Base-by-base conservation (phyloP, 2,113 vertebrate genomes). In the Sus scrofa region DNA sequence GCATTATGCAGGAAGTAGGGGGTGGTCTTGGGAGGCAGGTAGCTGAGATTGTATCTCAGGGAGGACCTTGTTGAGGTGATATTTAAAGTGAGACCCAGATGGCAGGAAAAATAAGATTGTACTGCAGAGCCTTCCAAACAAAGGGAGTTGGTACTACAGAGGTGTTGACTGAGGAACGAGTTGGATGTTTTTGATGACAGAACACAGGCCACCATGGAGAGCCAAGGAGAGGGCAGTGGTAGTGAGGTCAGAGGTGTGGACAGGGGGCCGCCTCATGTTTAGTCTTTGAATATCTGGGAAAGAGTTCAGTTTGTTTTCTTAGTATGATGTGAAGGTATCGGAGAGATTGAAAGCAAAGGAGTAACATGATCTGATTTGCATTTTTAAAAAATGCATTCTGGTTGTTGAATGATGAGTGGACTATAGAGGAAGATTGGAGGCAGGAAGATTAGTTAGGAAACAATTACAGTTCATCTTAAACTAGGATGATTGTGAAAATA, bases 291-390 rank as follows among this genome's bases (percentile, higher is more conserved):
- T 5, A 27, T 60, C 52, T 77, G 30, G 32, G 73, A 1, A 63
- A 12, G 0, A 27, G 6, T 5, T 73, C 84, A 1, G 1, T 83
- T 8, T 2, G 0, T 63, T 70, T 39, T 65, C 68, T 32, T 4
- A 3, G 0, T 0, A 0, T 3, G 26, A 0, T 52, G 0, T 50
- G 44, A 26, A 8, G 18, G 68, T 44, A 6, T 30, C 37, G 82
- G 71, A 73, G 18, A 83, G 22, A 39, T 95, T 70, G 58, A 50
- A 74, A 81, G 30, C 27, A 70, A 27, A 91, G 60, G 20, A 71
- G 13, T 70, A 39, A 68, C 56, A 10, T 24, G 39, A 79, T 83
- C 62, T 71, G 37, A 70, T 81, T 39, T 34, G 20, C 22, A 9
- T 71, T 84, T 52, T 74, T 34, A 12, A 22, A 56, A 67, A 67